Evolutionary conservation across 1,140 invertebrate genomes (phyloP).

Genomic region (Drosophila kikkawai): DNA sequence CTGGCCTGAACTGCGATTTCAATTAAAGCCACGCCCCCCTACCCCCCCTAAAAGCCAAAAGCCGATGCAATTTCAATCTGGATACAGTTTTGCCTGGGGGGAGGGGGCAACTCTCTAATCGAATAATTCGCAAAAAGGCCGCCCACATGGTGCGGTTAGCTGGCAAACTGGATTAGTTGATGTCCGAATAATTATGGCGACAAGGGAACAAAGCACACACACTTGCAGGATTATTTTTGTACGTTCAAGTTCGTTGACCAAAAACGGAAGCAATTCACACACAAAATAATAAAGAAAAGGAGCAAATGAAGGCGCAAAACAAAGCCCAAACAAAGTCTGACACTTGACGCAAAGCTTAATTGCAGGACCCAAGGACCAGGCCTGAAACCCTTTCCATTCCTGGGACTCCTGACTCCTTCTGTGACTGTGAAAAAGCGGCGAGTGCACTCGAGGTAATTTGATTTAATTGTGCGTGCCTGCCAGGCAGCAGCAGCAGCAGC

Average conservation of each 20-base stretch:
- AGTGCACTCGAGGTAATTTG: conserved; percentile 82
- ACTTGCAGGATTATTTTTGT: background rate
- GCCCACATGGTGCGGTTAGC: conserved; percentile 13
- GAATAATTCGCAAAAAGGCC: conserved; percentile 27
- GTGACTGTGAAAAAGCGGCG: conserved; percentile 64
- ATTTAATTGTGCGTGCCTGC: conserved; percentile 79
- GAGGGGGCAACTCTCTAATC: conserved; percentile 18
- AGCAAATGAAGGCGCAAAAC: background rate
- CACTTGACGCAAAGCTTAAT: conserved; percentile 73
- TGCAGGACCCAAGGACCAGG: conserved; percentile 43
- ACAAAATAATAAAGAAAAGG: background rate
- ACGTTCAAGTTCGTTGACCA: conserved; percentile 61
- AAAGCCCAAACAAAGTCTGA: conserved; percentile 16
- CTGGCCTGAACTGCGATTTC: conserved; percentile 40
- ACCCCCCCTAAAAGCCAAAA: background rate
- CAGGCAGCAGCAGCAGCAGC: conserved; percentile 25
- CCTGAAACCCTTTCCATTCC: conserved; percentile 2
- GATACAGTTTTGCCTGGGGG: background rate
- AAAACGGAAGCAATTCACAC: conserved; percentile 49
- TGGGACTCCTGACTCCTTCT: background rate
- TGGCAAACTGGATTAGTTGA: conserved; percentile 13
- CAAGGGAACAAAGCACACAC: background rate
- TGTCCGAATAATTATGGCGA: conserved; percentile 20
- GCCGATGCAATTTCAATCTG: conserved; percentile 32
- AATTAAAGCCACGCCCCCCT: conserved; percentile 33